phyloP scores from a whole-genome alignment of 2,888 invertebrate genomes.

The Lydus trimaculatus region DNA sequence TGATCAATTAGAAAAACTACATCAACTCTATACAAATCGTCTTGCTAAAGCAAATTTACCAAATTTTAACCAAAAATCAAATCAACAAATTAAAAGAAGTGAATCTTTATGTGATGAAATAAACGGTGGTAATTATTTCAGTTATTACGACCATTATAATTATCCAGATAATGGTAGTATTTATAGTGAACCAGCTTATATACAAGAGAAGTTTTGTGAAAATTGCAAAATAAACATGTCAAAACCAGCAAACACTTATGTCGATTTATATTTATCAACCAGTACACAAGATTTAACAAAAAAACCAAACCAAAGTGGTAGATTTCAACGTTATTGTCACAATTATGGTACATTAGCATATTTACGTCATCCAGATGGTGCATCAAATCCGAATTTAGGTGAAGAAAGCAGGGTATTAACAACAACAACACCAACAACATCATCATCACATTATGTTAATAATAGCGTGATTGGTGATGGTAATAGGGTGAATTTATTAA shows the following conservation, averaged over 20 bases:
- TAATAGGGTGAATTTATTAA: background rate
- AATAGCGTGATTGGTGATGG: background rate
- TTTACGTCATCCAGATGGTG: slow-evolving; percentile 88
- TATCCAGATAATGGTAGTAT: slow-evolving; percentile 75
- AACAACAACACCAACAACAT: slow-evolving; percentile 64
- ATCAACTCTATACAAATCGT: slow-evolving; percentile 82
- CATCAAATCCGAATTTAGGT: slow-evolving; percentile 89
- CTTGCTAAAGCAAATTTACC: slow-evolving; percentile 75
- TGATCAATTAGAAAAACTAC: slow-evolving; percentile 81
- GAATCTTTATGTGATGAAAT: slow-evolving; percentile 70
- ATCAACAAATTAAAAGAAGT: slow-evolving; percentile 65
- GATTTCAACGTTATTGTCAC: slow-evolving; percentile 70
- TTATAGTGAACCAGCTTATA: slow-evolving; percentile 85
- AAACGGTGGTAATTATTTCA: slow-evolving; percentile 52
- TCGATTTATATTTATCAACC: slow-evolving; percentile 63
- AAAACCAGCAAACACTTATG: slow-evolving; percentile 73
- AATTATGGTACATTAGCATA: slow-evolving; percentile 69
- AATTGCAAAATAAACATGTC: slow-evolving; percentile 77
- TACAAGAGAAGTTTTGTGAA: slow-evolving; percentile 77
- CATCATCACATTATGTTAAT: slow-evolving; percentile 9
- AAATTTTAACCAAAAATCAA: slow-evolving; percentile 61
- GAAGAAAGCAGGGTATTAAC: slow-evolving; percentile 71
- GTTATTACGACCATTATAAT: slow-evolving; percentile 5
- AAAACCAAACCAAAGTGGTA: slow-evolving; percentile 48
- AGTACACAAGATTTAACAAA: slow-evolving; percentile 62